Evolutionary conservation across 2,888 invertebrate species (phyloP), one percentile per base, ranked within the genome.

Genomic region (Bellardia bayeri): DNA sequence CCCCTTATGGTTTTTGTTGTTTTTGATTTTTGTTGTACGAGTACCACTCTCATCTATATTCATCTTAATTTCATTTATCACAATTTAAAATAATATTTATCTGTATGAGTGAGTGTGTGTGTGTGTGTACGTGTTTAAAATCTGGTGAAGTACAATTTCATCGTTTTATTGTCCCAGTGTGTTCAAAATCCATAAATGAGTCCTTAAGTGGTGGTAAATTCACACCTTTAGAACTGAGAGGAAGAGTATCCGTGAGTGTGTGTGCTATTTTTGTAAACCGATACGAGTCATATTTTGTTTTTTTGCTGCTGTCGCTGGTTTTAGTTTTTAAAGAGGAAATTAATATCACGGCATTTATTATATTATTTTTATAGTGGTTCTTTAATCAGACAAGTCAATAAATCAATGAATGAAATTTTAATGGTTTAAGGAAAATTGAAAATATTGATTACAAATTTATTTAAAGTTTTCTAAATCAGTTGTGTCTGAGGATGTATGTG

Each of bases 1-100:
- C 89, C 89, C 88, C 84, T 87, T 58, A 49, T 23, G 49, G 3
- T 42, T 33, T 37, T 56, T 42, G 14, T 54, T 71, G 16, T 40
- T 37, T 72, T 37, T 3, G 0, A 4, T 13, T 45, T 45, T 45
- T 45, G 3, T 37, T 40, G 61, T 76, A 37, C 23, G 54, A 40
- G 42, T 80, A 51, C 51, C 4, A 58, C n/a, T 58, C 66, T 82
- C 82, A 82, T 75, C 82, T 82, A 66, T 75, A 84, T 85, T 87
- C 87, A 85, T 87, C 85, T 87, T 74, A 80, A 78, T 82, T 51
- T 88, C 89, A 91, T 90, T 91, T 90, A 90, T 90, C 90, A 91
- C 90, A 90, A 89, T 90, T 91, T 89, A 89, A 89, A 88, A 90
- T 87, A 87, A 90, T 87, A 85, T 88, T 80, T 71, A 63, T 69